phyloP scores from a whole-genome alignment of 2,888 invertebrate species.

The Piscicola geometra region DNA sequence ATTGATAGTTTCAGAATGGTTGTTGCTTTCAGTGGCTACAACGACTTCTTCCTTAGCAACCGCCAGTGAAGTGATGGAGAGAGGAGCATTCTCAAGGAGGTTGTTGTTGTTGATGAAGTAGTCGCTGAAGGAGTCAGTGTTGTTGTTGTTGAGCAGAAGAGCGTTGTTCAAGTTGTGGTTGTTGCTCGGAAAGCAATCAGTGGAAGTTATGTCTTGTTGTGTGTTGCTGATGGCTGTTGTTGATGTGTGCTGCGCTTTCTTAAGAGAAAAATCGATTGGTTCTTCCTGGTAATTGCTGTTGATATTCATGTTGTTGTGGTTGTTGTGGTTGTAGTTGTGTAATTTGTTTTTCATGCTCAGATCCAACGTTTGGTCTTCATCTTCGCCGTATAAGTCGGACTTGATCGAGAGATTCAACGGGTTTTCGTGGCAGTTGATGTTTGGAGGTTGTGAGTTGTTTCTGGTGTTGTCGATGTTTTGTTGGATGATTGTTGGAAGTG shows the following conservation, averaged over 20 bases:
- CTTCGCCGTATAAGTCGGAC: not conserved
- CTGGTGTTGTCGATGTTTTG: too few species aligned
- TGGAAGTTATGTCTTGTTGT: not conserved
- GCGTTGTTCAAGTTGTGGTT: not conserved
- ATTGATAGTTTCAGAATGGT: not conserved
- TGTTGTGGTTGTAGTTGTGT: too few species aligned
- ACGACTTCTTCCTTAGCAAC: constrained; percentile 33
- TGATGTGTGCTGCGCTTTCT: constrained; percentile 38
- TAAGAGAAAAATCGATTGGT: constrained; percentile 67
- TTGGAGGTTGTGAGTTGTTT: too few species aligned
- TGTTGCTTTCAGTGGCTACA: constrained; percentile 13
- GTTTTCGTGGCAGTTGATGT: not conserved
- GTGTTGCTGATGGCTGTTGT: too few species aligned
- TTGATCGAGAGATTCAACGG: constrained; percentile 43
- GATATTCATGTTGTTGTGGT: too few species aligned
- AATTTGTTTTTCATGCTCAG: constrained; percentile 44
- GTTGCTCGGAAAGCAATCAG: not conserved
- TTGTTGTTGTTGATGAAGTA: not conserved
- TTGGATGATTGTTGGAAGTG: too few species aligned
- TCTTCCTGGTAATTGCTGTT: constrained; percentile 65
- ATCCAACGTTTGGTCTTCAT: constrained; percentile 42
- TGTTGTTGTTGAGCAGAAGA: not conserved
- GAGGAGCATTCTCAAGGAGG: constrained; percentile 9
- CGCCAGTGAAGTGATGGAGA: constrained; percentile 26
- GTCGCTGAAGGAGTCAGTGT: not conserved